A percentile compares a stretch with the other conserved stretches of the same genome.
Evolutionary conservation across 2,888 invertebrate species (phyloP).

Genomic region (Boloria selene): DNA sequence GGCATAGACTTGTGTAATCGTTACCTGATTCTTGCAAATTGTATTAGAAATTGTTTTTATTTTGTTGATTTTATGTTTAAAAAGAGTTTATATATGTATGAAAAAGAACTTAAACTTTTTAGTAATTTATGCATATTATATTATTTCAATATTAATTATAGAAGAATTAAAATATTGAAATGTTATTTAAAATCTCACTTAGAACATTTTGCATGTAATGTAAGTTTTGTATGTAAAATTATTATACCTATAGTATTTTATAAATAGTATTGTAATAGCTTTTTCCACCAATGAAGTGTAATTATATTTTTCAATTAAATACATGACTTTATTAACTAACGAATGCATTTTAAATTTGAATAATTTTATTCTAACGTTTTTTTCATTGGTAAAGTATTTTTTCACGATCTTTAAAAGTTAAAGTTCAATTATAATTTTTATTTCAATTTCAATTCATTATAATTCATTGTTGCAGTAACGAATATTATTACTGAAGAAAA

Average conservation of each 20-base stretch:
- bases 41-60: too few species aligned
- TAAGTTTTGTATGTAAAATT: slow-evolving; percentile 9
- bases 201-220: slow-evolving; percentile 13
- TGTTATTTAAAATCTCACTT: slow-evolving; percentile 7
- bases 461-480: background rate
- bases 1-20: too few species aligned
- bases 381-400: background rate
- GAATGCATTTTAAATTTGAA: slow-evolving; percentile 19
- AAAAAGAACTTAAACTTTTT: too few species aligned
- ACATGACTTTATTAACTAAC: slow-evolving; percentile 8
- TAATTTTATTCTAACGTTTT: background rate
- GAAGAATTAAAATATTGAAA: background rate
- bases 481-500: background rate
- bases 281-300: slow-evolving; percentile 2
- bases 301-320: slow-evolving; percentile 14
- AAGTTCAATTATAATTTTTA: too few species aligned
- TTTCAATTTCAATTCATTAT: too few species aligned
- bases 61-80: too few species aligned
- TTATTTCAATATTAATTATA: too few species aligned
- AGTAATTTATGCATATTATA: too few species aligned
- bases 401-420: too few species aligned
- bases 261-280: slow-evolving; percentile 6
- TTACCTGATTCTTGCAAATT: too few species aligned
- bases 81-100: too few species aligned
- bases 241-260: slow-evolving; percentile 4